These are phyloP conservation scores for Apteryx owenii DNA, from an alignment of 2,113 vertebrate species.

Conservation along the genomic window DNA sequence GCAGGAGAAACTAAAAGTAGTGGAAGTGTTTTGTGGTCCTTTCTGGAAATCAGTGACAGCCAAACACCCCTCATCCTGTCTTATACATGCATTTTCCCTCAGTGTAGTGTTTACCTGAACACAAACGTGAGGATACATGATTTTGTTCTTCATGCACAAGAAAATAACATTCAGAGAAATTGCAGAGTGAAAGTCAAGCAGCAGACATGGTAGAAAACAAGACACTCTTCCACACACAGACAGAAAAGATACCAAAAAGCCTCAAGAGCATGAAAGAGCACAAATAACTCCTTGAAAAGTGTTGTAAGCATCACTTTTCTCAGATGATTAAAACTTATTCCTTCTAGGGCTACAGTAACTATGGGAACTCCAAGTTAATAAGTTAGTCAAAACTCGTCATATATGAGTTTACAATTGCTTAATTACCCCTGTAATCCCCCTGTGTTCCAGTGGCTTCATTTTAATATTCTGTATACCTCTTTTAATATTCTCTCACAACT, in stretches of 20 bases:
- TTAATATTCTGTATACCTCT: background rate
- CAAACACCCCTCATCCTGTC: background rate
- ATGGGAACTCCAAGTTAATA: rapidly evolving
- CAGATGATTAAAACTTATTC: background rate
- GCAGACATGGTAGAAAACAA: background rate
- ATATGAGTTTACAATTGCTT: background rate
- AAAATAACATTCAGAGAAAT: background rate
- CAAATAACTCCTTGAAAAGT: background rate
- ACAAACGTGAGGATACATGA: background rate
- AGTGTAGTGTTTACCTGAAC: background rate
- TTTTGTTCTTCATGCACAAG: background rate
- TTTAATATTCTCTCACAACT: background rate
- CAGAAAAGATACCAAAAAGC: background rate
- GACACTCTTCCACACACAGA: background rate
- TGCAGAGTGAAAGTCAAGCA: background rate
- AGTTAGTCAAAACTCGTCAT: background rate
- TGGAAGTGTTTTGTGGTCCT: background rate
- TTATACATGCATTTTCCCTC: background rate
- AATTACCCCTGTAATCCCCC: background rate
- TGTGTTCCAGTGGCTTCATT: background rate
- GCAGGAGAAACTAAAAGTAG: background rate
- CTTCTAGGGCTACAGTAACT: background rate
- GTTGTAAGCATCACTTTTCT: background rate
- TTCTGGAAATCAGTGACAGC: background rate
- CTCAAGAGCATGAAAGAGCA: background rate